phyloP scores from a whole-genome alignment of 2,113 vertebrate species.

The Accipiter cooperii region DNA sequence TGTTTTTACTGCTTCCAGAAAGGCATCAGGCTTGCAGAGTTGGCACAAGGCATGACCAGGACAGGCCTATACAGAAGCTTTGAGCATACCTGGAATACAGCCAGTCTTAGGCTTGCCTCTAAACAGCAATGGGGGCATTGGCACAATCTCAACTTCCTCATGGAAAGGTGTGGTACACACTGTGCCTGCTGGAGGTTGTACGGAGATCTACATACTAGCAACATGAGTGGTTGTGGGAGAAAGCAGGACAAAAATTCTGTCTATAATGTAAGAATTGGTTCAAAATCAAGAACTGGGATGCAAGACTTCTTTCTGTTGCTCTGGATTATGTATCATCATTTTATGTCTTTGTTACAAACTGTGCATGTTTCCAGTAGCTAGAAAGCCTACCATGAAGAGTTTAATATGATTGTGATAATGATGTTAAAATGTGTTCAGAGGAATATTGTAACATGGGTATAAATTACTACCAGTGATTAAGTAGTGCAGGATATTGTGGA shows the following conservation, averaged over 20 bases:
- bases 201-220: neutral
- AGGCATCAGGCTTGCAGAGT: neutral
- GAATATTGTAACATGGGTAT: neutral
- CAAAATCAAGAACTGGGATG: neutral
- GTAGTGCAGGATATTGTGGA: neutral
- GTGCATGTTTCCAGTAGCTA: neutral
- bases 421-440: neutral
- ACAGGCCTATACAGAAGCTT: neutral
- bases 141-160: neutral
- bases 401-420: neutral
- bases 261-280: neutral
- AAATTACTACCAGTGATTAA: neutral
- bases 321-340: neutral
- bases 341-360: neutral
- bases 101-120: neutral
- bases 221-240: neutral
- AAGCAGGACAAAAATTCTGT: neutral
- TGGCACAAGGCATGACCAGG: neutral
- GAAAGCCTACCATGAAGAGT: neutral
- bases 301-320: neutral
- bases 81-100: neutral
- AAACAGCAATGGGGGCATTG: neutral
- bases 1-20: neutral
- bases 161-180: neutral
- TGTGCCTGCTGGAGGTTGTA: neutral